A percentile compares a stretch with the other conserved stretches of the same genome.
Conservation (phyloP, 2,113 vertebrate genomes). For the Delphinapterus leucas region DNA sequence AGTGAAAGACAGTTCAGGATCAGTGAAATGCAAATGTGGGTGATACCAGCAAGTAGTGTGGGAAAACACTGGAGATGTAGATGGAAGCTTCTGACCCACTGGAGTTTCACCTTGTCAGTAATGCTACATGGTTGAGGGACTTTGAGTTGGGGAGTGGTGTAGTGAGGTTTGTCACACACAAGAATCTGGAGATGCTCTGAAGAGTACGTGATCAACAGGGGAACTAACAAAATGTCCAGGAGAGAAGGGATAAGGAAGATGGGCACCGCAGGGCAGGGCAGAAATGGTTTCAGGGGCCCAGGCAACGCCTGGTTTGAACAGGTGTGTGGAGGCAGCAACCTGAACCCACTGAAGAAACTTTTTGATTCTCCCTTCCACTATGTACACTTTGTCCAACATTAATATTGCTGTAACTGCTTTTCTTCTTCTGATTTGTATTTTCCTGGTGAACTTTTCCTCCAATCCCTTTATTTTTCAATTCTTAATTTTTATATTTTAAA, state of each 20-base stretch:
- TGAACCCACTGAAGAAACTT: neutral
- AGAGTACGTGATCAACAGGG: neutral
- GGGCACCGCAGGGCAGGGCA: neutral
- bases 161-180: neutral
- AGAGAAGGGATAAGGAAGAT: neutral
- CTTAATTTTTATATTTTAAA: neutral
- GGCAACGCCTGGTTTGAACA: neutral
- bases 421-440: neutral
- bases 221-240: neutral
- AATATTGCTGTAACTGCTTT: neutral
- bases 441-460: neutral
- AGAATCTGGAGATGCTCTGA: neutral
- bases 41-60: no score
- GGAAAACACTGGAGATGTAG: neutral
- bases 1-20: neutral
- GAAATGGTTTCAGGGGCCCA: no score
- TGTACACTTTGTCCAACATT: neutral
- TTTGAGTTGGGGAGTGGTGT: neutral
- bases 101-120: neutral
- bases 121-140: neutral
- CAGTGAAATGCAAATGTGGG: neutral
- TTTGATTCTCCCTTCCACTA: no score
- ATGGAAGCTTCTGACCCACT: neutral
- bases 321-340: neutral
- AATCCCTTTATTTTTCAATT: neutral